Evolutionary conservation across 2,888 invertebrate species (phyloP), one percentile per base, ranked within the genome.

Genomic region (Ectemnius cavifrons): DNA sequence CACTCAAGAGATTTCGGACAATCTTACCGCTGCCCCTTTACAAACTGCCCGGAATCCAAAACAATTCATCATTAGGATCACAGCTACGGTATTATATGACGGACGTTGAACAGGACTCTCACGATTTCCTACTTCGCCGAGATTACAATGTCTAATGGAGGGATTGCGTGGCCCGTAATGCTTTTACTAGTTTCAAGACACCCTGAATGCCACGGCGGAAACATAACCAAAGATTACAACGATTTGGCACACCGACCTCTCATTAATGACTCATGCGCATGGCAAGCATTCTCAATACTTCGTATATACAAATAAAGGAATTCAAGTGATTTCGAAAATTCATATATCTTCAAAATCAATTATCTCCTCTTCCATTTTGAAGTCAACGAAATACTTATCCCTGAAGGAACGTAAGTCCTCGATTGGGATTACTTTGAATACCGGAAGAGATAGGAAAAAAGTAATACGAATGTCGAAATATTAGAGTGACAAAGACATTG

Each of bases 301-400:
- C 13, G 14, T 47, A 52, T 14, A 18, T 49, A 60, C 56, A 62
- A 58, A 49, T 61, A 37, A 28, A 61, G 56, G 67, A 66, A 56
- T 75, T 64, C 37, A 6, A 37, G 11, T 37, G 8, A 20, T 16
- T 59, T 59, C 47, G 62, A 27, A 69, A 60, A 58, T 57, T 14
- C 57, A 45, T 52, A 63, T 63, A 49, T 67, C 57, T 52, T 14
- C 4, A 37, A 1, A 37, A 37, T 8, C 8, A 37, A 37, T 37
- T 37, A 37, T 20, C 20, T 20, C n/a, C n/a, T n/a, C n/a, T n/a
- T n/a, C n/a, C n/a, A n/a, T n/a, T 20, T 1, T 2, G 20, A 1
- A 20, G 20, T 20, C 1, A 20, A 20, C 20, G 20, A 20, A 20
- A 2, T 20, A 20, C 23, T 23, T 23, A 23, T 23, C 3, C 23